Conservation (phyloP, 2,113 vertebrate species). For the Clupea harengus region DNA sequence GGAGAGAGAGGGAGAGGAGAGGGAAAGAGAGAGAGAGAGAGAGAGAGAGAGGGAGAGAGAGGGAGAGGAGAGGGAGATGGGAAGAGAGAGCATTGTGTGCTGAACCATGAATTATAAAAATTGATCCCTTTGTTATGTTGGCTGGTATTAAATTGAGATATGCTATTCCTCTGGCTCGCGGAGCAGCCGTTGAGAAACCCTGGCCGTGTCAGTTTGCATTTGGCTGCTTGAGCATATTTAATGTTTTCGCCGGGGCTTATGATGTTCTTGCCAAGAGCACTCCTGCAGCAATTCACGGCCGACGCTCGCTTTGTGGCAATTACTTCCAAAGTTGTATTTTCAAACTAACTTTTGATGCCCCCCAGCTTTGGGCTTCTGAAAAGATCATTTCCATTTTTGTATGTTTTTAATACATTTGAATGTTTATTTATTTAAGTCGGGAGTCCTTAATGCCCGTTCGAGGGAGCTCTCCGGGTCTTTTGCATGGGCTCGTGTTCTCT, state of each 20-base stretch:
- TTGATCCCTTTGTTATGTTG: slow-evolving; percentile 80
- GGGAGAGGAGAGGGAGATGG: not conserved
- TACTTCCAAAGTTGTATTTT: slow-evolving; percentile 77
- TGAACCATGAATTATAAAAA: slow-evolving; percentile 80
- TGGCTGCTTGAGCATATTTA: slow-evolving; percentile 81
- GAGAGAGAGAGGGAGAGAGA: not conserved
- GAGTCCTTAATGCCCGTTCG: slow-evolving; percentile 42
- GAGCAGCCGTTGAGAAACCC: slow-evolving; percentile 64
- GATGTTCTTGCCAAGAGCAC: slow-evolving; percentile 87
- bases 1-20: slow-evolving; percentile 1
- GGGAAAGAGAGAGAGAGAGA: not conserved
- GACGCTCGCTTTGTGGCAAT: slow-evolving; percentile 76
- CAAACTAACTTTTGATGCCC: slow-evolving; percentile 68
- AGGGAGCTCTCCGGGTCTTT: slow-evolving; percentile 13
- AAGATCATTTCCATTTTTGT: slow-evolving; percentile 71
- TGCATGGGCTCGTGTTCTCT: slow-evolving; percentile 10
- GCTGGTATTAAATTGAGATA: slow-evolving; percentile 81
- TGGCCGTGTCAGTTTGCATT: slow-evolving; percentile 84
- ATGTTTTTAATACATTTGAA: slow-evolving; percentile 54
- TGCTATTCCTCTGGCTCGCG: slow-evolving; percentile 67
- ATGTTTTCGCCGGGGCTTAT: slow-evolving; percentile 79
- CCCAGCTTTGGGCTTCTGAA: slow-evolving; percentile 69
- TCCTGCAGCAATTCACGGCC: slow-evolving; percentile 79
- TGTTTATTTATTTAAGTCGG: slow-evolving; percentile 56
- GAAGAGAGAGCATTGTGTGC: slow-evolving; percentile 70